Percentiles rank a stretch among this genome's conserved stretches.
These are phyloP conservation scores for Lutraria lutraria DNA, from an alignment of 2,888 invertebrate genomes.

Conservation along the genomic window DNA sequence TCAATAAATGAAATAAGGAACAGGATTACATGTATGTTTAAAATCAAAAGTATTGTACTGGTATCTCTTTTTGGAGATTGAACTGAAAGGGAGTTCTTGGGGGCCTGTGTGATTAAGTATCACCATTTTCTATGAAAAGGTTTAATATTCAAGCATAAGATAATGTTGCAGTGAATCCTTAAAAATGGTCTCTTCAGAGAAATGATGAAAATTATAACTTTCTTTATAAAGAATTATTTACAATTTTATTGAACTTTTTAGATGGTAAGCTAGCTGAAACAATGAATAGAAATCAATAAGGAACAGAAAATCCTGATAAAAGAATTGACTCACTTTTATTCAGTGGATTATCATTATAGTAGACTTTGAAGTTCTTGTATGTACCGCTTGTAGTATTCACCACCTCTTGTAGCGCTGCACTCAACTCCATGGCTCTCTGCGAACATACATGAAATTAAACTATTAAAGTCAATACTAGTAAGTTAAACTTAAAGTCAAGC, in stretches of 20 bases:
- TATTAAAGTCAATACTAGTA: neutral
- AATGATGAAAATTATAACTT: too few species aligned
- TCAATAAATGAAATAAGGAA: neutral
- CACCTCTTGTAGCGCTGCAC: slow-evolving; percentile 75
- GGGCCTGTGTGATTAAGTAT: too few species aligned
- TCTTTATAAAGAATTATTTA: too few species aligned
- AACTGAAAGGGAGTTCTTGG: neutral
- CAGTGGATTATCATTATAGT: slow-evolving; percentile 66
- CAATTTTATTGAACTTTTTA: too few species aligned
- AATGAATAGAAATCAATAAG: too few species aligned
- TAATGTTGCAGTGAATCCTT: too few species aligned
- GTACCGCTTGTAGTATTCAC: slow-evolving; percentile 63
- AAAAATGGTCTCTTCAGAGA: too few species aligned
- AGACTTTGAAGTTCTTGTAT: slow-evolving; percentile 71
- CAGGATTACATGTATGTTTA: neutral
- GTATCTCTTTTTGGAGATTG: neutral
- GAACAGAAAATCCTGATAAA: neutral
- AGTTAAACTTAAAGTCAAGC: neutral
- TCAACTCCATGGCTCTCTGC: slow-evolving; percentile 79
- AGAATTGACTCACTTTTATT: slow-evolving; percentile 60
- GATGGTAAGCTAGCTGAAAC: too few species aligned
- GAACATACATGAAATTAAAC: neutral
- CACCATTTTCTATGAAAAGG: too few species aligned
- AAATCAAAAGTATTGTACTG: neutral
- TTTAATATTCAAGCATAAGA: too few species aligned